These are phyloP conservation scores for Champsocephalus gunnari DNA, from an alignment of 2,797 vertebrate species.

Conservation along the genomic window DNA sequence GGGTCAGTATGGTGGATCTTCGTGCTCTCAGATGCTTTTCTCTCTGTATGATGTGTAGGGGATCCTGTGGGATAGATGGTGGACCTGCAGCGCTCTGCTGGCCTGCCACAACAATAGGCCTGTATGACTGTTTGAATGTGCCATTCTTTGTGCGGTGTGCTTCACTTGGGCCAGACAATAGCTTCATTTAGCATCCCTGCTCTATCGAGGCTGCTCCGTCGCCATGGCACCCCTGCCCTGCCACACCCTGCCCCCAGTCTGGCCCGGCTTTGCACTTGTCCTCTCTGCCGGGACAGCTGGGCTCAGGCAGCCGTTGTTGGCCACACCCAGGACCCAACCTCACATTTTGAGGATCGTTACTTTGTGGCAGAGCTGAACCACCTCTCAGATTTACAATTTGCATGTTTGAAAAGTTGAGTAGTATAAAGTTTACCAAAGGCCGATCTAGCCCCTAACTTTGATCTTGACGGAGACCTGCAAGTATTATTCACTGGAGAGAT, in stretches of 20 bases:
- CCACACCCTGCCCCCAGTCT: constrained; percentile 79
- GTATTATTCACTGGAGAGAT: neutral
- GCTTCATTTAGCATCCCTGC: constrained; percentile 85
- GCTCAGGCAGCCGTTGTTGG: constrained; percentile 60
- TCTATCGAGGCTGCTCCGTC: constrained; percentile 74
- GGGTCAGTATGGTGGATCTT: neutral
- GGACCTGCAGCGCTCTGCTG: constrained; percentile 60
- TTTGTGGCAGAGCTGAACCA: constrained; percentile 21
- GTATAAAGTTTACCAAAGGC: neutral
- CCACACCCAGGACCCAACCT: constrained; percentile 64
- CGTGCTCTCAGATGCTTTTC: constrained; percentile 17
- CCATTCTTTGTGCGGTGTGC: constrained; percentile 83
- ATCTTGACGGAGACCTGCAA: neutral
- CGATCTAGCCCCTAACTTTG: neutral
- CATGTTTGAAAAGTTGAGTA: neutral
- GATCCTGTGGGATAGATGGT: constrained; percentile 66
- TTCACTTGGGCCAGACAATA: constrained; percentile 87
- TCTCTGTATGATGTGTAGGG: constrained; percentile 28
- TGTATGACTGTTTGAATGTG: constrained; percentile 84
- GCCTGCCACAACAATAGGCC: constrained; percentile 79
- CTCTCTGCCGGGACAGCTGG: constrained; percentile 75
- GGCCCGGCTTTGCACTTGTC: constrained; percentile 75
- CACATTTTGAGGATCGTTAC: constrained; percentile 59
- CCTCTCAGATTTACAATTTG: constrained; percentile 1
- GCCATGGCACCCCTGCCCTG: constrained; percentile 73